Base-by-base conservation (phyloP, 2,797 vertebrate species). In the Micropoecilia bifurca region DNA sequence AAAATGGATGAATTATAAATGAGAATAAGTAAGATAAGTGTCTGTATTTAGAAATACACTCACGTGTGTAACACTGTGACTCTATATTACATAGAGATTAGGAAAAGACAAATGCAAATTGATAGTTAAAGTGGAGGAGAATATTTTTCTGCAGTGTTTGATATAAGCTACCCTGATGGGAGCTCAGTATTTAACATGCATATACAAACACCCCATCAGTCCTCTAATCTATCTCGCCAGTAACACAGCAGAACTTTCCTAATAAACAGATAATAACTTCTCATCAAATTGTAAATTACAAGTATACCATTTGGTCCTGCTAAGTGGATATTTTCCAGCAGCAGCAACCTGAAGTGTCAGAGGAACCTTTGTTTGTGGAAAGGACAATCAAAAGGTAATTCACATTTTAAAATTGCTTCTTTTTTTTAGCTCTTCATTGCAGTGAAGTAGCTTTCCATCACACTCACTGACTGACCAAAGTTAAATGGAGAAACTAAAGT, bases 381-480 rank as follows among this genome's bases (percentile, higher is more conserved):
- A 78, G 72, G 43, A 69, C 41, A 77, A 78, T 85, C 63, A 78
- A 80, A 46, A n/a, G 28, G 41, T 71, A 71, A 80, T 63, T 80
- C 13, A 71, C 8, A 76, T 46, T 47, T 28, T 18, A 63, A 79
- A 39, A 48, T 36, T 16, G 22, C 30, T 46, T 14, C 1, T 20
- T 48, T 50, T 50, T 8, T 53, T 20, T 46, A 8, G 41, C 3
- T 30, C 14, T 13, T 20, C 71, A 33, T 33, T 72, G 28, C 18
- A 22, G 71, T 30, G 30, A 73, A 39, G 5, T 1, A 73, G 20
- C 33, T 53, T 74, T 55, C 36, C 33, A 41, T 74, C 72, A 74
- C 48, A 41, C 48, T 41, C 72, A 74, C 33, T 53, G 20, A 36
- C 33, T 41, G 33, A n/a, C 33, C 39, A 55, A 74, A 55, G 48